Evolutionary conservation across 2,888 invertebrate genomes (phyloP).

Genomic region (Sminthurides aquaticus): DNA sequence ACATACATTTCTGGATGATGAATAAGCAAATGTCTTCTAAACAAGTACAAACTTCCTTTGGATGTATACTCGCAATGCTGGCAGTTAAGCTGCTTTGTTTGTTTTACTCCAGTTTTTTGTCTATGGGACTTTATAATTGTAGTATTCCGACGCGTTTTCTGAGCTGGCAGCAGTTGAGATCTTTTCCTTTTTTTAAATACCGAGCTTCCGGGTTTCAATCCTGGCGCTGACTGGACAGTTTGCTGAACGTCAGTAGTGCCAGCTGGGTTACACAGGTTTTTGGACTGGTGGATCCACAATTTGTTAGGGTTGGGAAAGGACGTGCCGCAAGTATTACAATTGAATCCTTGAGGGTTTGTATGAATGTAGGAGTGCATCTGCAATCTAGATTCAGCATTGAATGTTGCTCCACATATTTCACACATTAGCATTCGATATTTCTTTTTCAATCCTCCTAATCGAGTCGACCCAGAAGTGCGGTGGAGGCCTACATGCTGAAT

Average conservation of each 20-base stretch:
- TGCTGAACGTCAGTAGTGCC: no score
- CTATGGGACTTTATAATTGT: background rate
- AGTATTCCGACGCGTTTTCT: no score
- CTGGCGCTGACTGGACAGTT: no score
- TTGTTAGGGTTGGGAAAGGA: no score
- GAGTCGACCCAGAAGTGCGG: background rate
- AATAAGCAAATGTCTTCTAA: constrained; percentile 3
- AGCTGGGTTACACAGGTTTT: no score
- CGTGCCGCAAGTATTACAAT: constrained; percentile 7
- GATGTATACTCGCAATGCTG: constrained; percentile 1
- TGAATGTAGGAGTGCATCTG: constrained; percentile 13
- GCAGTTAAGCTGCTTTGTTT: background rate
- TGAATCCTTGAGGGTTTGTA: constrained; percentile 11
- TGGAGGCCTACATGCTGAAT: background rate
- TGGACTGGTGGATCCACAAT: no score
- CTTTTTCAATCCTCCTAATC: background rate
- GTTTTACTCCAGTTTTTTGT: background rate
- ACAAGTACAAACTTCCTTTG: constrained; percentile 2
- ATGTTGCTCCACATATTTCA: constrained; percentile 9
- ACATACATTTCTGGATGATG: constrained; percentile 12
- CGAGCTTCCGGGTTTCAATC: no score
- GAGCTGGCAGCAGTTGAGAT: no score
- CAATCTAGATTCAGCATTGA: constrained; percentile 2
- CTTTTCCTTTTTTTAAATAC: no score
- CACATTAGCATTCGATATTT: constrained; percentile 3